A percentile compares a stretch with the other conserved stretches of the same genome.
Conservation (phyloP, 2,888 invertebrate genomes). For the Conops quadrifasciatus region DNA sequence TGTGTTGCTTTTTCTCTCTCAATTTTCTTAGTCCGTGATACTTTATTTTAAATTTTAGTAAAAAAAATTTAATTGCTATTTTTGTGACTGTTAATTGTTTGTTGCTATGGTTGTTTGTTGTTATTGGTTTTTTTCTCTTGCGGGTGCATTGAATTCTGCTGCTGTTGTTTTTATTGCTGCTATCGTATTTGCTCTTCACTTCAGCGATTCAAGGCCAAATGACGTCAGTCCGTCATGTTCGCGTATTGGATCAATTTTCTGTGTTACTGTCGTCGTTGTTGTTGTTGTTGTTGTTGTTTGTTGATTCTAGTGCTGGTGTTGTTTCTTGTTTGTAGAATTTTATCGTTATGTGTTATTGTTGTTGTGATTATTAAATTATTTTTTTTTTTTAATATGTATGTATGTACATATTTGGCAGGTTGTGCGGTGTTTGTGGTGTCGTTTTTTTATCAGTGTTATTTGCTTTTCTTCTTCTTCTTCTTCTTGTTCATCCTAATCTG, state of each 20-base stretch:
- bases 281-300: constrained; percentile 7
- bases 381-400: no score
- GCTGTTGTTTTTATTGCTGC: constrained; percentile 19
- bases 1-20: no score
- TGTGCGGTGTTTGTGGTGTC: no score
- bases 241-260: constrained; percentile 12
- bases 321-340: no score
- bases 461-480: no score
- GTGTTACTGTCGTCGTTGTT: constrained; percentile 4
- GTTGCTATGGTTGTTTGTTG: no score
- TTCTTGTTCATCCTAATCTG: no score
- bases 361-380: no score
- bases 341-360: no score
- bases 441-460: no score
- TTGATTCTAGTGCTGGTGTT: not conserved
- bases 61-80: constrained; percentile 25
- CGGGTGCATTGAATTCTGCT: constrained; percentile 41
- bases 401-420: no score
- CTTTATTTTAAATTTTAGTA: constrained; percentile 4
- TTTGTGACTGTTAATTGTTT: constrained; percentile 20
- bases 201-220: constrained; percentile 42
- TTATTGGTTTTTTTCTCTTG: constrained; percentile 11
- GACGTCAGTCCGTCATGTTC: constrained; percentile 35
- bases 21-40: no score
- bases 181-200: constrained; percentile 30